A percentile compares a stretch with the other conserved stretches of the same genome.
These are phyloP conservation scores for Corythornis cristatus DNA, from an alignment of 2,113 vertebrate species.

Conservation along the genomic window DNA sequence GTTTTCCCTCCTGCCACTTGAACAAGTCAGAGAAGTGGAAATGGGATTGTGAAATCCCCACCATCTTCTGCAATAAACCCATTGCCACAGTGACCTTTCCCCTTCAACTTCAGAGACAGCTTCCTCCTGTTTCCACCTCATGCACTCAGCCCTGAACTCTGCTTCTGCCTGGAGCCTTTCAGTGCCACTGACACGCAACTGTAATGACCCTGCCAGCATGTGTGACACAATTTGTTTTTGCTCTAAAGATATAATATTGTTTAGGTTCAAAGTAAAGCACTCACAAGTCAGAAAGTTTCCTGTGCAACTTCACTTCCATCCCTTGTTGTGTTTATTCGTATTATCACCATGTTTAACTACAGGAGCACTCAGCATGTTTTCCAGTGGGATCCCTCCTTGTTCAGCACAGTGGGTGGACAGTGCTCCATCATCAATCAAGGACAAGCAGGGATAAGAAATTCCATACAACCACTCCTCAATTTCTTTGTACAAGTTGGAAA, in stretches of 20 bases:
- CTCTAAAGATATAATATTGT: slow-evolving; percentile 31
- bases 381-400: slow-evolving; percentile 27
- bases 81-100: slow-evolving; percentile 39
- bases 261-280: slow-evolving; percentile 43
- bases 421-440: slow-evolving; percentile 27
- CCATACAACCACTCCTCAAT: neutral
- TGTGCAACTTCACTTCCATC: slow-evolving; percentile 27
- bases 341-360: slow-evolving; percentile 50
- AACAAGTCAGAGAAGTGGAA: neutral
- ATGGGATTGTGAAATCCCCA: slow-evolving; percentile 4
- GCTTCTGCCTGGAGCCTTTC: slow-evolving; percentile 57
- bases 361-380: slow-evolving; percentile 35
- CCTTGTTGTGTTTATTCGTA: slow-evolving; percentile 46
- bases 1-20: neutral
- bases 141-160: slow-evolving; percentile 3
- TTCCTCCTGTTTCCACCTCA: slow-evolving; percentile 34
- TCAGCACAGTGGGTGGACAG: neutral
- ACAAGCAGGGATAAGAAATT: slow-evolving; percentile 10
- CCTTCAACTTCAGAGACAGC: slow-evolving; percentile 41
- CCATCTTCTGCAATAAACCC: neutral
- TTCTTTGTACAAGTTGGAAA: neutral
- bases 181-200: slow-evolving; percentile 21
- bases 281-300: slow-evolving; percentile 46
- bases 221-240: slow-evolving; percentile 46
- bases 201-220: slow-evolving; percentile 23